Percentiles rank a stretch among this genome's conserved stretches.
Conservation (phyloP, 2,888 invertebrate species). For the Steinernema scapterisci region DNA sequence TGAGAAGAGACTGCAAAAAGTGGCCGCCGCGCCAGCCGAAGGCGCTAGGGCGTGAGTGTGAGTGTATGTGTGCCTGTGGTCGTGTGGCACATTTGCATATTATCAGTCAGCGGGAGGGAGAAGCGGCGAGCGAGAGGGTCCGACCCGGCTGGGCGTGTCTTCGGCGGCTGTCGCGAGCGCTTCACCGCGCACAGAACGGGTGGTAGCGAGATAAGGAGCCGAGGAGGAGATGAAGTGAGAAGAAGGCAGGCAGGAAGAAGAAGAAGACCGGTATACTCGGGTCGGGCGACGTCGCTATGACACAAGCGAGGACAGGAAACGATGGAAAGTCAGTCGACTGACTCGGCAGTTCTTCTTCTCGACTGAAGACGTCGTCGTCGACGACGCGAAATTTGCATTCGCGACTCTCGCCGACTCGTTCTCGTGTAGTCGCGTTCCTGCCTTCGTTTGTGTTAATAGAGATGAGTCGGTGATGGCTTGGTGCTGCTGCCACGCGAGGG, state of each 20-base stretch:
- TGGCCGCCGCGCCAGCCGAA: background rate
- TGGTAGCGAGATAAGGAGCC: too few species aligned
- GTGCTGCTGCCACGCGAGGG: background rate
- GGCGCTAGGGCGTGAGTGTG: background rate
- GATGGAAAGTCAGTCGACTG: slow-evolving; percentile 12
- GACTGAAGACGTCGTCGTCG: background rate
- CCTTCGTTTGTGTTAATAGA: slow-evolving; percentile 26
- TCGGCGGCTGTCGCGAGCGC: background rate
- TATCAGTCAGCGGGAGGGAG: slow-evolving; percentile 20
- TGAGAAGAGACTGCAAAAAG: background rate
- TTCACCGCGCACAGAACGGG: too few species aligned
- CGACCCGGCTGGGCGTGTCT: background rate
- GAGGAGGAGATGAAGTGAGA: background rate
- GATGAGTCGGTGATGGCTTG: slow-evolving; percentile 3
- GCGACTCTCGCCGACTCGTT: slow-evolving; percentile 15
- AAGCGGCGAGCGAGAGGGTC: background rate
- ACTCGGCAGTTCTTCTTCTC: background rate
- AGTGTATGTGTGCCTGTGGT: background rate
- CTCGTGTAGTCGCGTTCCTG: background rate
- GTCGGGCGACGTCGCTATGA: too few species aligned
- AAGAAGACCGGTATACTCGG: background rate
- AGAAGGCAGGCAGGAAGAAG: too few species aligned
- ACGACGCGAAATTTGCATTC: slow-evolving; percentile 25
- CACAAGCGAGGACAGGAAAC: too few species aligned
- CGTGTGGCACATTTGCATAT: slow-evolving; percentile 29